These are phyloP conservation scores for Sesia bembeciformis DNA, from an alignment of 2,888 invertebrate genomes.

Conservation along the genomic window DNA sequence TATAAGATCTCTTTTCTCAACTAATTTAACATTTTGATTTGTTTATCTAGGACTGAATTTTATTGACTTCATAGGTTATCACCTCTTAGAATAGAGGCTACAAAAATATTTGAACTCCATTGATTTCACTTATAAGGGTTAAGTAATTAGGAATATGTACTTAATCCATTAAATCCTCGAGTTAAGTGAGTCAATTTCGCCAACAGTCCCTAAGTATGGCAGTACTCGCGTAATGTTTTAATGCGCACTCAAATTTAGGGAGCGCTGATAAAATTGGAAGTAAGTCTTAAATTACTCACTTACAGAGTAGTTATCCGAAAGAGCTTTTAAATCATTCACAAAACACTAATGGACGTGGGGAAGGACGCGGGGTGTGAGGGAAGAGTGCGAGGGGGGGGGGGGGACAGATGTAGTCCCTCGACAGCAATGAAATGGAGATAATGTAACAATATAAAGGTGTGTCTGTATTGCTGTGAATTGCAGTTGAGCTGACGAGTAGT, in stretches of 20 bases:
- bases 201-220: constrained; percentile 19
- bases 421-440: constrained; percentile 68
- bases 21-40: too few species aligned
- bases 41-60: too few species aligned
- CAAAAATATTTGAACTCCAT: too few species aligned
- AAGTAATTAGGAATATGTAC: too few species aligned
- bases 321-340: constrained; percentile 76
- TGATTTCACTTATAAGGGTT: too few species aligned
- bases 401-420: constrained; percentile 59
- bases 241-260: constrained; percentile 72
- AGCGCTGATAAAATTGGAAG: constrained; percentile 72
- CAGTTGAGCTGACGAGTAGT: constrained; percentile 17
- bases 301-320: constrained; percentile 75
- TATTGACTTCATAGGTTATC: too few species aligned
- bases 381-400: constrained; percentile 21
- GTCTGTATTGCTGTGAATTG: constrained; percentile 58
- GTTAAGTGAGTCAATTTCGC: constrained; percentile 26
- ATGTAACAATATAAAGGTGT: constrained; percentile 67
- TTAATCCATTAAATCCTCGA: constrained; percentile 20
- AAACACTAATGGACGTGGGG: constrained; percentile 74
- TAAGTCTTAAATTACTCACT: constrained; percentile 74
- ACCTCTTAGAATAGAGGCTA: too few species aligned
- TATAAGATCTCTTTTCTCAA: too few species aligned
- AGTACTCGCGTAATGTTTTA: constrained; percentile 53
- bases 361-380: constrained; percentile 26